phyloP scores from a whole-genome alignment of 2,113 vertebrate species.

The Loxodonta africana region DNA sequence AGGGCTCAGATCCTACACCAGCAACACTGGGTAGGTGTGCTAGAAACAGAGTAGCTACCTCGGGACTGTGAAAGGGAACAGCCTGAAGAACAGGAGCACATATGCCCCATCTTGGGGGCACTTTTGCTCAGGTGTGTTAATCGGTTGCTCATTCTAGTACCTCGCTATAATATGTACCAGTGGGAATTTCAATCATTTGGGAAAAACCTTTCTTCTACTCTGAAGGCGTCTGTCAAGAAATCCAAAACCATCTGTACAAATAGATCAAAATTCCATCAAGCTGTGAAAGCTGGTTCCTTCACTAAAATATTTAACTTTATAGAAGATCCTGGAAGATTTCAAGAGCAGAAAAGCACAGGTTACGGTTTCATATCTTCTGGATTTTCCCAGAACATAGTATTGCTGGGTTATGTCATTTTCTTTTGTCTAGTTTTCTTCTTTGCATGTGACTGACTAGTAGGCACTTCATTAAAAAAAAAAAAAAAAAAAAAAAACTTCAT shows the following conservation, averaged over 20 bases:
- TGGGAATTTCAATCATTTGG: background rate
- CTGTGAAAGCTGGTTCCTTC: background rate
- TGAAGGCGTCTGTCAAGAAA: background rate
- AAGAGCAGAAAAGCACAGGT: background rate
- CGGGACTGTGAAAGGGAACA: background rate
- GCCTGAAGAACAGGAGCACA: background rate
- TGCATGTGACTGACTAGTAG: background rate
- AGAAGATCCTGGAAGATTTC: background rate
- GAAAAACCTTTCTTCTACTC: background rate
- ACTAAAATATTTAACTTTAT: conserved; percentile 14
- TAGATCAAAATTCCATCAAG: background rate
- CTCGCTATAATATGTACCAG: background rate
- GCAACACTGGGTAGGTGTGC: too few species aligned
- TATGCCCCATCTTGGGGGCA: background rate
- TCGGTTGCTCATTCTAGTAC: background rate
- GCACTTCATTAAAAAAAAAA: background rate
- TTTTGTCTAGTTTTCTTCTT: background rate
- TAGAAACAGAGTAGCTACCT: background rate
- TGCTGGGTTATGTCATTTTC: background rate
- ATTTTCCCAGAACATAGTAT: background rate
- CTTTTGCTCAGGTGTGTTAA: background rate
- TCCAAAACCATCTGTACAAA: background rate
- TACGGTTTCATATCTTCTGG: background rate
- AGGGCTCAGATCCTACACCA: background rate
- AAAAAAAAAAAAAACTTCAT: background rate